Base-by-base conservation (phyloP, 2,888 invertebrate genomes). In the Drosophila koepferae region DNA sequence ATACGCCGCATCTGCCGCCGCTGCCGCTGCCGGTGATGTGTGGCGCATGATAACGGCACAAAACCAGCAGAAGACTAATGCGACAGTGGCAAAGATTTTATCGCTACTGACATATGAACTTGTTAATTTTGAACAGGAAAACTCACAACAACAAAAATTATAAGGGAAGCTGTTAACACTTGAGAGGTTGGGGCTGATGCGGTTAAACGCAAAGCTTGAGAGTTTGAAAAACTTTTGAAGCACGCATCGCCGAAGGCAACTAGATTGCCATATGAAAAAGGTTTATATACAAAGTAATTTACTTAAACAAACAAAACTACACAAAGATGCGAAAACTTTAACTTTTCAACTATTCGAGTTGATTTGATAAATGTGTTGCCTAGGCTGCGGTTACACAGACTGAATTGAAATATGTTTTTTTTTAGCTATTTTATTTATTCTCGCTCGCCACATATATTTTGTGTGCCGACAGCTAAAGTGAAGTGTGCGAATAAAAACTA, bases 31-130 rank as follows among this genome's bases (percentile, higher is more conserved):
- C 6, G 71, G 16, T 76, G 77, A 77, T 77, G 72, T 69, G 69
- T 65, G 64, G 63, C 71, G 63, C 61, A 60, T 73, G 90, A 83
- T 87, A 84, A 84, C 49, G 56, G 56, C 63, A 18, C 41, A 83
- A 63, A 73, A 65, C 55, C 60, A 34, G 31, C 48, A n/a, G 31
- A 28, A 31, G 53, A 28, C 34, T 44, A 23, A 23, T 55, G 18
- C 36, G 43, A n/a, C 16, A 12, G 38, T 20, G 40, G 56, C 46
- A 40, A 62, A 49, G 49, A 73, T 78, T 79, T 60, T 72, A 87
- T 81, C 79, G 65, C 55, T 46, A 34, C 71, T 68, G 75, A 74
- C 82, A 88, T 86, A 90, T 86, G 77, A 90, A 86, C 77, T 81
- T 89, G 81, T 90, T 81, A 89, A 90, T 90, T 89, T 75, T 48